These are phyloP conservation scores for Lysandra coridon DNA, from an alignment of 2,888 invertebrate species.

Conservation along the genomic window DNA sequence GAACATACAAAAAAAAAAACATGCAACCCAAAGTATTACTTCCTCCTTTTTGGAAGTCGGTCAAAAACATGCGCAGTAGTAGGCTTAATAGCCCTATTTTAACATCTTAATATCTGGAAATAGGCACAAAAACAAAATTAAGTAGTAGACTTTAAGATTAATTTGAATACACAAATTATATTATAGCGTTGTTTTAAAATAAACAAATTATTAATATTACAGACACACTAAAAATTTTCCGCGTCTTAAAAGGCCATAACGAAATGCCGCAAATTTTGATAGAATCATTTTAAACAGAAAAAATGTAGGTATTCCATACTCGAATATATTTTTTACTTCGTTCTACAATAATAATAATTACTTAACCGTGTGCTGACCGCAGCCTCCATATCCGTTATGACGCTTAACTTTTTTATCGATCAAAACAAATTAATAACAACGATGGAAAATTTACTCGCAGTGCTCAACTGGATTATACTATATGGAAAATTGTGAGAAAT, in stretches of 20 bases:
- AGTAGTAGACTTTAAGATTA: not conserved
- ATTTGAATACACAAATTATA: not conserved
- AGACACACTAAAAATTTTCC: not conserved
- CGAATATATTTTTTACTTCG: too few species aligned
- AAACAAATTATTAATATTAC: not conserved
- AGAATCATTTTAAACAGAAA: too few species aligned
- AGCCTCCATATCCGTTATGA: not conserved
- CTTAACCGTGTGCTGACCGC: not conserved
- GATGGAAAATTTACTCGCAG: not conserved
- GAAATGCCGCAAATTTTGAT: too few species aligned
- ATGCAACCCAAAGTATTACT: too few species aligned
- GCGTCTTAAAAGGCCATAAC: not conserved
- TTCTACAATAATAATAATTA: not conserved
- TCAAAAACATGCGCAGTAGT: not conserved
- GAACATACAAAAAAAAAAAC: too few species aligned
- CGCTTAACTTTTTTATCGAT: slow-evolving; percentile 2
- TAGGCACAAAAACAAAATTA: not conserved
- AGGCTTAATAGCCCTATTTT: not conserved
- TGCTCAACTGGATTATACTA: not conserved
- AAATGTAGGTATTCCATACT: too few species aligned
- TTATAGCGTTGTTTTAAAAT: not conserved
- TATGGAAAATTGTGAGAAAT: not conserved
- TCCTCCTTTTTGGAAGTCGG: too few species aligned
- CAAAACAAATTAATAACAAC: slow-evolving; percentile 11
- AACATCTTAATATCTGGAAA: not conserved